Evolutionary conservation across 2,797 vertebrate genomes (phyloP).

Genomic region (Acridotheres tristis): DNA sequence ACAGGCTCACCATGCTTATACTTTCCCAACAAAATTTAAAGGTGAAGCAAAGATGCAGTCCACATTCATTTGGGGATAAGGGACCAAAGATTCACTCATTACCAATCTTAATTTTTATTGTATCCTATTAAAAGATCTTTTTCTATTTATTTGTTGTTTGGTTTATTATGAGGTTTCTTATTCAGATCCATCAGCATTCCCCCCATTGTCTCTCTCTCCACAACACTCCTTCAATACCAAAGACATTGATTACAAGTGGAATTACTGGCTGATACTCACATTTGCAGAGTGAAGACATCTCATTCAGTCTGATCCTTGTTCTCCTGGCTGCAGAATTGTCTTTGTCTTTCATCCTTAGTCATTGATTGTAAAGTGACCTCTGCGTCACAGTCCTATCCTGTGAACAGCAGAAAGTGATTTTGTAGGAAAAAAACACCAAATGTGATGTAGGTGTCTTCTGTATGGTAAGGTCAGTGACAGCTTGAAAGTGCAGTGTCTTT

Average conservation of each 20-base stretch:
- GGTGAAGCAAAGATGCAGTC: background rate
- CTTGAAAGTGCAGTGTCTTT: background rate
- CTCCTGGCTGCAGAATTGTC: background rate
- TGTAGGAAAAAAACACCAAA: background rate
- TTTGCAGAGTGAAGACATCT: background rate
- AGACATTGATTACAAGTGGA: background rate
- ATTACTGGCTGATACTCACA: background rate
- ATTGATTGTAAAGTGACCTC: background rate
- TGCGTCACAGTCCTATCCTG: background rate
- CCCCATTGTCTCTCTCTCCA: background rate
- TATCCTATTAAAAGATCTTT: background rate
- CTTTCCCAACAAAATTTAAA: background rate
- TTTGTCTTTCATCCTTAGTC: background rate
- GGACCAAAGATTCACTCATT: background rate
- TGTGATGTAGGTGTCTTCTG: background rate
- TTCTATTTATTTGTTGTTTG: background rate
- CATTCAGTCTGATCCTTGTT: background rate
- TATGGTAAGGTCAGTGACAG: background rate
- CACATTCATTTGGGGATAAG: too few relatives aligned
- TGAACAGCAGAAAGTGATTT: background rate
- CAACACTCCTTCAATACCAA: background rate
- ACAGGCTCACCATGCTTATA: background rate
- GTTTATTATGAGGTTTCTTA: background rate
- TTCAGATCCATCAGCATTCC: background rate
- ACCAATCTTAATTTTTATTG: background rate